Evolutionary conservation across 2,888 invertebrate species (phyloP), one percentile per base, ranked within the genome.

Genomic region (Xiphydria camelus): DNA sequence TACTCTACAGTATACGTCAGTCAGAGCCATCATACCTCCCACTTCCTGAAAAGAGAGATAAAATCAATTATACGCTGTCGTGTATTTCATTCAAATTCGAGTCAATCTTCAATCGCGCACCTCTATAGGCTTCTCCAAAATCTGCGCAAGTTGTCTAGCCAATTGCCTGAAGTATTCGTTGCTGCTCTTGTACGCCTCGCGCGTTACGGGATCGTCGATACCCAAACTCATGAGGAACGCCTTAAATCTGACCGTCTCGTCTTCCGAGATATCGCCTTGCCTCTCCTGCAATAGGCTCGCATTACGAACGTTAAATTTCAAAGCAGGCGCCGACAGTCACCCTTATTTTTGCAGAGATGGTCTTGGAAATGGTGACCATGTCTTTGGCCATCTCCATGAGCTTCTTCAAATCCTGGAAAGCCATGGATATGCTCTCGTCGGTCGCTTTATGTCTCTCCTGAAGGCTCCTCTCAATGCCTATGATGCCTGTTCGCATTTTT

Each of bases 371-470:
- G 1, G 80, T 78, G 31, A 99, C 98, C 99, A 99, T 99, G 59
- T 98, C 96, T 74, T 95, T 92, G 0, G 98, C 98, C 85, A 92
- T 93, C 42, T 84, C 85, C 91, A 99, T 99, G 2, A 99, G 80
- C 64, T 93, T 91, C 64, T 82, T 89, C 41, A 99, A 82, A 78
- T 99, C 99, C 77, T 97, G 89, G 78, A 99, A 99, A 1, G 99
- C 98, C 56, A 88, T 81, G 10, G 85, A 86, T 60, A 99, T 98
- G 68, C 90, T 94, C 66, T 90, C 86, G 77, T 95, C 93, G 0
- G 95, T 94, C 29, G 89, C 89, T 73, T 89, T 88, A 36, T 94
- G 91, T 69, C 91, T 91, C 67, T 94, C 91, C 66, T 93, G 89
- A 50, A 98, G 83, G 61, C 89, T 88, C 62, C 93, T 83, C 76